These are phyloP conservation scores for Cassiopea andromeda DNA, from an alignment of 30 jellyfish, hydroid and myxozoan species.

Conservation along the genomic window DNA sequence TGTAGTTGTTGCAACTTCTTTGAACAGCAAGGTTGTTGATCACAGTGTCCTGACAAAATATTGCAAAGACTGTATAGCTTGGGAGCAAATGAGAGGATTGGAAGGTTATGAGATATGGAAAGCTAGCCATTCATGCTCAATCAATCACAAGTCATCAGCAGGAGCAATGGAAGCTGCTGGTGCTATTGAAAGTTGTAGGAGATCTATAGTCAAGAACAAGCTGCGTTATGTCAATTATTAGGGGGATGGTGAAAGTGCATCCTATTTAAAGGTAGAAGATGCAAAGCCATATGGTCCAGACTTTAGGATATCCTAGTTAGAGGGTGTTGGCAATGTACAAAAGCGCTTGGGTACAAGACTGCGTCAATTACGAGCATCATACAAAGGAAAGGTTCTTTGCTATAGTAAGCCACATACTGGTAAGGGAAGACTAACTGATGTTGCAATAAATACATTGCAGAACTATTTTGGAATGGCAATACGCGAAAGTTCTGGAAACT, in stretches of 20 bases:
- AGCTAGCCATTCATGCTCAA: slow-evolving; percentile 46
- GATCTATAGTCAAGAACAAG: slow-evolving; percentile 34
- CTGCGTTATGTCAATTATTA: slow-evolving; percentile 24
- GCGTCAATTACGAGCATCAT: slow-evolving; percentile 38
- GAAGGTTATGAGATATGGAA: slow-evolving; percentile 48
- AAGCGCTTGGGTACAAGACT: slow-evolving; percentile 80
- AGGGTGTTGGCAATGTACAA: slow-evolving; percentile 80
- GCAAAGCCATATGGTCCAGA: slow-evolving; percentile 72
- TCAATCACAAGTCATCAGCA: slow-evolving; percentile 51
- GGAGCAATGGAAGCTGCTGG: slow-evolving; percentile 85
- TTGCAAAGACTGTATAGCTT: slow-evolving; percentile 62
- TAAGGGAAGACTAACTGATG: slow-evolving; percentile 74
- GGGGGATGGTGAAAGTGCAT: slow-evolving; percentile 67
- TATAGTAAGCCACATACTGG: slow-evolving; percentile 67
- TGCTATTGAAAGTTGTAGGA: slow-evolving; percentile 20
- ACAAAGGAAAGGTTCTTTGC: slow-evolving; percentile 53
- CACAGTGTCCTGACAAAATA: slow-evolving; percentile 43
- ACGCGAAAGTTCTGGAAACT: slow-evolving; percentile 55
- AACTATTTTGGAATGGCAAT: slow-evolving; percentile 79
- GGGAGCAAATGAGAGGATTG: slow-evolving; percentile 51
- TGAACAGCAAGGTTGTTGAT: slow-evolving; percentile 51
- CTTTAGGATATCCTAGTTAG: slow-evolving; percentile 52
- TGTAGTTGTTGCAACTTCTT: slow-evolving; percentile 39
- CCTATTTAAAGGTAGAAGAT: slow-evolving; percentile 36
- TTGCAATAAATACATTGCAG: slow-evolving; percentile 74